Conservation (phyloP, 2,797 vertebrate species). For the Danio aesculapii region DNA sequence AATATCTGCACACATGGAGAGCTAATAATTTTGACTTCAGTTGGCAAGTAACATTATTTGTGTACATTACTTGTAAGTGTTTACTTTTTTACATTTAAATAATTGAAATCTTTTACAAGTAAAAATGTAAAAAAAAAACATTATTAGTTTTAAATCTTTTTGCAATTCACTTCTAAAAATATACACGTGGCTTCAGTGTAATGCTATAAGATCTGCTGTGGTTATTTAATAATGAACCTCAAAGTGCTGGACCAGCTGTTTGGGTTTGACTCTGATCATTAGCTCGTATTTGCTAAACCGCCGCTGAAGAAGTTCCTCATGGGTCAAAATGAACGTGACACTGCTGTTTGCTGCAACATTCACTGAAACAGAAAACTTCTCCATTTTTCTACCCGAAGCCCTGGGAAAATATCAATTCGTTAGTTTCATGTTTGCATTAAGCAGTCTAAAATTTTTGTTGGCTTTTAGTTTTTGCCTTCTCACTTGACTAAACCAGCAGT, state of each 20-base stretch:
- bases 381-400: constrained; percentile 91
- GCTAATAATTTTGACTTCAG: too few species aligned
- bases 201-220: background rate
- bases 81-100: background rate
- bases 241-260: constrained; percentile 87
- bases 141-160: background rate
- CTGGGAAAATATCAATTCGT: constrained; percentile 61
- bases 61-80: too few species aligned
- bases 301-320: constrained; percentile 91
- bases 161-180: background rate
- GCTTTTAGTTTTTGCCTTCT: constrained; percentile 37
- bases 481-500: constrained; percentile 90
- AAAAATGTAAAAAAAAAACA: background rate
- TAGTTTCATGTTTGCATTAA: background rate
- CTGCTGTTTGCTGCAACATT: constrained; percentile 84
- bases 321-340: constrained; percentile 87
- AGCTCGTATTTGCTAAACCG: constrained; percentile 87
- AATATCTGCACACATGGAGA: too few species aligned
- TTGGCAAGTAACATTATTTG: background rate
- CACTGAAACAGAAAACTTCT: constrained; percentile 90
- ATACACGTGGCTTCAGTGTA: background rate
- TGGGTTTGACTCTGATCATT: constrained; percentile 87
- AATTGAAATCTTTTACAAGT: background rate
- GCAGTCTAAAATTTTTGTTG: background rate
- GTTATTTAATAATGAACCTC: constrained; percentile 74